Percentiles rank a stretch among this genome's conserved stretches.
Conservation (phyloP, 2,797 vertebrate genomes). For the Coccyzus lansbergi region DNA sequence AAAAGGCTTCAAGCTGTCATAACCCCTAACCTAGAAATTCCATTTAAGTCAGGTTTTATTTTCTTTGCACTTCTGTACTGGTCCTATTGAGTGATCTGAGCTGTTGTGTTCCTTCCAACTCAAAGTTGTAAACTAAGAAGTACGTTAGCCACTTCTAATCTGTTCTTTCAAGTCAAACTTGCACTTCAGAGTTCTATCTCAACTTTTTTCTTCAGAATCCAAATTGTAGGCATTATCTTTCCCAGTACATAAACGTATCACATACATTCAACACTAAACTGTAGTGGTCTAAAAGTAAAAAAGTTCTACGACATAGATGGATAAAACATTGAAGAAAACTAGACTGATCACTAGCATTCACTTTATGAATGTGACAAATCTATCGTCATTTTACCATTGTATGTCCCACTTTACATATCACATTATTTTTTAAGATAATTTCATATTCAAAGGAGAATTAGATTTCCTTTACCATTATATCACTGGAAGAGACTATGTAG, state of each 20-base stretch:
- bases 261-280: not conserved
- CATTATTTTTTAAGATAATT: not conserved
- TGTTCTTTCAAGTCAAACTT: not conserved
- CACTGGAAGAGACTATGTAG: not conserved
- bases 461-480: not conserved
- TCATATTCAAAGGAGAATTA: not conserved
- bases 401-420: not conserved
- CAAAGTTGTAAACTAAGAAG: slow-evolving; percentile 2
- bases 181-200: not conserved
- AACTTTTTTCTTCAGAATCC: not conserved
- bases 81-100: not conserved
- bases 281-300: not conserved
- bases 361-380: not conserved
- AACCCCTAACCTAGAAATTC: not conserved
- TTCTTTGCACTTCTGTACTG: not conserved
- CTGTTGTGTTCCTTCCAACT: not conserved
- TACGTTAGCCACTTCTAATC: not conserved
- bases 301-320: not conserved
- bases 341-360: not conserved
- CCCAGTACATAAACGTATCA: not conserved
- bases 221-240: not conserved
- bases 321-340: not conserved
- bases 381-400: not conserved
- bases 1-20: not conserved
- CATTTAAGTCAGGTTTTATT: not conserved